Conservation (phyloP, 2,888 invertebrate genomes). For the Thalpophila matura region DNA sequence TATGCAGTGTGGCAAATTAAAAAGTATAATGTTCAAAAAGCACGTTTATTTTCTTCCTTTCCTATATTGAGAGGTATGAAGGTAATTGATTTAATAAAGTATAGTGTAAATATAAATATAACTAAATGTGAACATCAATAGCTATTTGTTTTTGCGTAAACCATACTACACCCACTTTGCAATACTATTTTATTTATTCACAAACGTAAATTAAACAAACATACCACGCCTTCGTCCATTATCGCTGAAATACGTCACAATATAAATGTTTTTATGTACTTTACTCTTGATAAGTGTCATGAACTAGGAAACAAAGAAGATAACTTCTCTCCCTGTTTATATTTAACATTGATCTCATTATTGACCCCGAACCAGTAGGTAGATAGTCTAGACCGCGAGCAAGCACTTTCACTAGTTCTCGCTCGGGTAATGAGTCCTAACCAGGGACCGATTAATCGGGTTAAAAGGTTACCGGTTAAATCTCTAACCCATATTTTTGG, state of each 20-base stretch:
- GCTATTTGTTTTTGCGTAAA: no score
- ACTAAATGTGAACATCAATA: conserved; percentile 3
- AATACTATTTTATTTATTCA: conserved; percentile 1
- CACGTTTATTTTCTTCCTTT: no score
- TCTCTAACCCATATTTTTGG: no score
- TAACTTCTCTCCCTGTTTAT: neutral
- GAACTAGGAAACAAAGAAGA: conserved; percentile 15
- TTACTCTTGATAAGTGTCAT: conserved; percentile 20
- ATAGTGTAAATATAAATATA: no score
- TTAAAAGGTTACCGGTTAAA: no score
- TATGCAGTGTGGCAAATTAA: no score
- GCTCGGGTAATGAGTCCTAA: no score
- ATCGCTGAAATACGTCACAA: conserved; percentile 24
- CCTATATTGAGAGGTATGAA: no score
- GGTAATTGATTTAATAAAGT: no score
- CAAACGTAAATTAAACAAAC: conserved; percentile 8
- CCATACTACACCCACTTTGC: neutral
- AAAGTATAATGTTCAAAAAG: no score
- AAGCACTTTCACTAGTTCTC: conserved; percentile 26
- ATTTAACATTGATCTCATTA: conserved; percentile 10
- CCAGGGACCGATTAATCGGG: no score
- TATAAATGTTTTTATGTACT: conserved; percentile 20
- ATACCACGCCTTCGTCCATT: conserved; percentile 16
- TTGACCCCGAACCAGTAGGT: conserved; percentile 4
- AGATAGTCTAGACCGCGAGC: conserved; percentile 20